Evolutionary conservation across 2,113 vertebrate species (phyloP).

Genomic region (Capricornis sumatraensis): DNA sequence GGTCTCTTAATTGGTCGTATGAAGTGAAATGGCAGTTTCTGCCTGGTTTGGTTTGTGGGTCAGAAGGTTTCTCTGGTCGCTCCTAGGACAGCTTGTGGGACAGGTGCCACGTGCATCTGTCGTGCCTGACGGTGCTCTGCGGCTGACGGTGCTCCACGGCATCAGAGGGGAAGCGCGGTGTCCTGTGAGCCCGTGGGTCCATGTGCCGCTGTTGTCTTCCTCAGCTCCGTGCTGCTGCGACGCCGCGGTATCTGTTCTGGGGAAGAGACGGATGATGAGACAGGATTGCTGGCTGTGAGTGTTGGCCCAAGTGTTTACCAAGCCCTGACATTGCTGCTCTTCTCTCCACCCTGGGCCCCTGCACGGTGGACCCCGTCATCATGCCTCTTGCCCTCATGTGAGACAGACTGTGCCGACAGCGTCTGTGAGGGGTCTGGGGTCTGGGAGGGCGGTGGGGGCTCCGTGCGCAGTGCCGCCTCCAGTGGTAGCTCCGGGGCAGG

Average conservation of each 20-base stretch:
- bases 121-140: rapidly evolving
- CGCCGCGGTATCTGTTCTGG: rapidly evolving
- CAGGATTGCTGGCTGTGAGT: neutral
- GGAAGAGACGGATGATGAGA: rapidly evolving
- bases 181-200: rapidly evolving
- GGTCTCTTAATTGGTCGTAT: neutral
- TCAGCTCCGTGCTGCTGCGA: neutral
- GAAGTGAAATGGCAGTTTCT: rapidly evolving
- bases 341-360: neutral
- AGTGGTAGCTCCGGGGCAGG: rapidly evolving
- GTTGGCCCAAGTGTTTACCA: neutral
- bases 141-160: rapidly evolving
- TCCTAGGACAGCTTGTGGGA: neutral
- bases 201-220: too few species aligned
- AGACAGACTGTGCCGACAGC: neutral
- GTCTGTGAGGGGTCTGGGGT: neutral
- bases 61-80: neutral
- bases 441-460: neutral
- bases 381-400: neutral
- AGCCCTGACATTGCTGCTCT: rapidly evolving
- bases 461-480: neutral
- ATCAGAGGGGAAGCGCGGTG: rapidly evolving
- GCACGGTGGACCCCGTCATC: rapidly evolving
- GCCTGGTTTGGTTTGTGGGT: neutral
- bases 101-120: rapidly evolving